These are phyloP conservation scores for Alentia gelatinosa DNA, from an alignment of 2,888 invertebrate species.

Conservation along the genomic window DNA sequence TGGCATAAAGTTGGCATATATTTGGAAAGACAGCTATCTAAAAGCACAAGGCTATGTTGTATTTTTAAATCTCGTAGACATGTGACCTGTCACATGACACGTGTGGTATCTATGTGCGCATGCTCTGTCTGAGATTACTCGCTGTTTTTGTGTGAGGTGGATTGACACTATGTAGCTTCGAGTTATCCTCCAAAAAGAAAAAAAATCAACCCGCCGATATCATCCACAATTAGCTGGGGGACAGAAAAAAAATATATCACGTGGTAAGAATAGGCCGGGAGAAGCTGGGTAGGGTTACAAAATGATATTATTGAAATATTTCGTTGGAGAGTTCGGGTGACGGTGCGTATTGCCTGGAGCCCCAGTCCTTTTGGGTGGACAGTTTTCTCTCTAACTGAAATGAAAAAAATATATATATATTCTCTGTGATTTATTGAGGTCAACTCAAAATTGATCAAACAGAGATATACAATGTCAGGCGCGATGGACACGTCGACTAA, in stretches of 20 bases:
- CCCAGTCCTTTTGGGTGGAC: not conserved
- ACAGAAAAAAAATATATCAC: not conserved
- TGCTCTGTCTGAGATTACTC: not conserved
- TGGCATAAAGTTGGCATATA: too few relatives aligned
- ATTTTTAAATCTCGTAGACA: too few relatives aligned
- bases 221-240: not conserved
- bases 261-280: not conserved
- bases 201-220: not conserved
- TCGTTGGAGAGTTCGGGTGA: not conserved
- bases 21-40: too few relatives aligned
- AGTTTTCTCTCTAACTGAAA: not conserved
- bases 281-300: constrained; percentile 39
- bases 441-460: constrained; percentile 3
- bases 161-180: not conserved
- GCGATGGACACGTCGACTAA: not conserved
- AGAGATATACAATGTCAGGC: not conserved
- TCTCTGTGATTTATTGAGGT: too few relatives aligned
- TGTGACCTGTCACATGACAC: not conserved
- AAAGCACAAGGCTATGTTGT: too few relatives aligned
- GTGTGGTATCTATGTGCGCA: not conserved
- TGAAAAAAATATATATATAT: too few relatives aligned
- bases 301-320: constrained; percentile 52
- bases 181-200: not conserved
- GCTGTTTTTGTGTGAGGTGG: not conserved
- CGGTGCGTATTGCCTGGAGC: not conserved